phyloP scores from a whole-genome alignment of 2,113 vertebrate genomes.

The Cyprinus carpio region DNA sequence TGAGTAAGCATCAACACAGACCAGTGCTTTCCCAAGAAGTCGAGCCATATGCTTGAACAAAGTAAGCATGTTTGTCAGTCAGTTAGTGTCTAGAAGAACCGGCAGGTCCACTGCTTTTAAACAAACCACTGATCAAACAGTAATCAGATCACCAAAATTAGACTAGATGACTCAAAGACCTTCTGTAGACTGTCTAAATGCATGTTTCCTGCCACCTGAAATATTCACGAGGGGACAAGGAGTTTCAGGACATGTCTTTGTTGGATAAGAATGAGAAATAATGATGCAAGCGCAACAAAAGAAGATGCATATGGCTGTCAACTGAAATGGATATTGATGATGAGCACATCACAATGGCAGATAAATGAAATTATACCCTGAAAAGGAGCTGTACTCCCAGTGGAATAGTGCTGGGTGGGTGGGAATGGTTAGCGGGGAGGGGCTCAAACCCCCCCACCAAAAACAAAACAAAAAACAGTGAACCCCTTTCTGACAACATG shows the following conservation, averaged over 20 bases:
- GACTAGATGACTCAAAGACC: background rate
- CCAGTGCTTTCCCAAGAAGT: slow-evolving; percentile 3
- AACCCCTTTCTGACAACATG: slow-evolving; percentile 35
- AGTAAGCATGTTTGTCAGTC: slow-evolving; percentile 17
- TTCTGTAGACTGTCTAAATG: background rate
- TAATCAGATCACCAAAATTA: slow-evolving; percentile 4
- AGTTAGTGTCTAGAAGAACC: slow-evolving; percentile 34
- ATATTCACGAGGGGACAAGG: background rate
- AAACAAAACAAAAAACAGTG: slow-evolving; percentile 23
- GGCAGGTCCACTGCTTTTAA: slow-evolving; percentile 36
- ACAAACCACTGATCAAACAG: slow-evolving; percentile 45
- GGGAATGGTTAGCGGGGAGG: slow-evolving; percentile 39
- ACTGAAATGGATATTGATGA: background rate
- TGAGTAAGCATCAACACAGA: background rate
- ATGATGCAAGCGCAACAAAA: slow-evolving; percentile 7
- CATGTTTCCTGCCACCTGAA: background rate
- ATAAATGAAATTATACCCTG: slow-evolving; percentile 5
- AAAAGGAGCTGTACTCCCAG: slow-evolving; percentile 3
- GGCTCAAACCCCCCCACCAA: slow-evolving; percentile 14
- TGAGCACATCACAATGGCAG: slow-evolving; percentile 2
- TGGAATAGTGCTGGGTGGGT: slow-evolving; percentile 20
- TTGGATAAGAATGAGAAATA: slow-evolving; percentile 12
- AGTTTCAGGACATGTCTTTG: slow-evolving; percentile 16
- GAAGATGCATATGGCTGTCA: slow-evolving; percentile 8
- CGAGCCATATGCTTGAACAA: background rate